Conservation (phyloP, 2,797 vertebrate species). For the Falco peregrinus region DNA sequence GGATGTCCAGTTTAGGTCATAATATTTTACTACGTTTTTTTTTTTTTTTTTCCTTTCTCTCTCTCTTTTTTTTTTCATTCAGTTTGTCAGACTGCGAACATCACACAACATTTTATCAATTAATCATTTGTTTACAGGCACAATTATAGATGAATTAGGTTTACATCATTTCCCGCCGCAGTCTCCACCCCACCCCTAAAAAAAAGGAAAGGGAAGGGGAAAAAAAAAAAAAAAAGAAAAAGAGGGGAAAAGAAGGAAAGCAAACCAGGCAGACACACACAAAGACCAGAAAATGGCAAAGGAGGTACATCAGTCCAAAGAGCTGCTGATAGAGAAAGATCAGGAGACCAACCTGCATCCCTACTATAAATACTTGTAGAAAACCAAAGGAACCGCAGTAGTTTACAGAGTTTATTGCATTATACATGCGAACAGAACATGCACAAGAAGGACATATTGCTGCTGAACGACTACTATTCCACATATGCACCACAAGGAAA, state of each 20-base stretch:
- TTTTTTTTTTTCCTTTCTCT: neutral
- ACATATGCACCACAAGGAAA: conserved; percentile 86
- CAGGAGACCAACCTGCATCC: conserved; percentile 26
- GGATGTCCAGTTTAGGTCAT: conserved; percentile 29
- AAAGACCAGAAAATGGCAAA: conserved; percentile 22
- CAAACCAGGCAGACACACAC: neutral
- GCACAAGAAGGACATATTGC: conserved; percentile 89
- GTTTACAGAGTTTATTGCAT: conserved; percentile 95
- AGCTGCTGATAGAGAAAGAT: neutral
- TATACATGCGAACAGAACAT: conserved; percentile 97
- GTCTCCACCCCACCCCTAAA: neutral
- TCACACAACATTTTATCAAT: conserved; percentile 24
- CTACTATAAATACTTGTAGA: conserved; percentile 53
- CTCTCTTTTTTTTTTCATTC: neutral
- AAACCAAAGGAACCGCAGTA: conserved; percentile 75
- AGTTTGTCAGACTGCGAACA: conserved; percentile 36
- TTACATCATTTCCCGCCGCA: conserved; percentile 34
- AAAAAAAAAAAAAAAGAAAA: neutral
- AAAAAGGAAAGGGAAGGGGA: accelerated
- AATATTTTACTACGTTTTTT: conserved; percentile 26
- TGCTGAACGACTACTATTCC: conserved; percentile 84
- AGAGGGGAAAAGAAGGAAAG: neutral
- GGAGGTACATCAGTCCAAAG: neutral
- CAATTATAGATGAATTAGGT: conserved; percentile 7
- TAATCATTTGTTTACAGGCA: conserved; percentile 19